Percentiles rank a stretch among this genome's conserved stretches.
Evolutionary conservation across 2,888 invertebrate genomes (phyloP).

Genomic region (Acronicta aceris): DNA sequence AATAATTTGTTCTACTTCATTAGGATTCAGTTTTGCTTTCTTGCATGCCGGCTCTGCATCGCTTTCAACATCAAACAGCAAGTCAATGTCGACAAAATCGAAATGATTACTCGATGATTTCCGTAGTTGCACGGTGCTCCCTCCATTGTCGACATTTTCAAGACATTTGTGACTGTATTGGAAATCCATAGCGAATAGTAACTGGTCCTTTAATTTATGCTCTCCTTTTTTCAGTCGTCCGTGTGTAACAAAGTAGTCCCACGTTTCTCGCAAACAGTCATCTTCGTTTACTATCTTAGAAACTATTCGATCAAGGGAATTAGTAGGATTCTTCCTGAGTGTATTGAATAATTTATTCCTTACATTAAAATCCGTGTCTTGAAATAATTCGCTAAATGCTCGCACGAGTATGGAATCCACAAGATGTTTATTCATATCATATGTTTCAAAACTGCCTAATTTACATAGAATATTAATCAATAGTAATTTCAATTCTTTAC

Average conservation of each 20-base stretch:
- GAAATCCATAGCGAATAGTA: conserved; percentile 42
- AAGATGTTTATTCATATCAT: conserved; percentile 57
- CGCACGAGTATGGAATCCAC: conserved; percentile 55
- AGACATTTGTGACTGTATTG: conserved; percentile 70
- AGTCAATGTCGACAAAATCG: conserved; percentile 75
- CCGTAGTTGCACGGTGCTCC: conserved; percentile 20
- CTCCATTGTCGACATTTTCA: conserved; percentile 29
- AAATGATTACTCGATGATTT: conserved; percentile 68
- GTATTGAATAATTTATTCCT: conserved; percentile 59
- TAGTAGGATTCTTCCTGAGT: conserved; percentile 46
- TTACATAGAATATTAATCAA: conserved; percentile 69
- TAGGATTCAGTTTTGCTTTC: conserved; percentile 69
- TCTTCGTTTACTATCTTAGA: conserved; percentile 56
- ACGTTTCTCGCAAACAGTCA: conserved; percentile 55
- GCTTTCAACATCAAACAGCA: conserved; percentile 67
- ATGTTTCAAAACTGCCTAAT: conserved; percentile 57
- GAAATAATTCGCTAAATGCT: conserved; percentile 61
- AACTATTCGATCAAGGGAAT: conserved; percentile 59
- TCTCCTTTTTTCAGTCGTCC: conserved; percentile 30
- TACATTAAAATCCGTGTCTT: conserved; percentile 57
- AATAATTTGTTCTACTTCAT: conserved; percentile 67
- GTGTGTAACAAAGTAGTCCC: conserved; percentile 47
- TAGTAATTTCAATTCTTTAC: conserved; percentile 68
- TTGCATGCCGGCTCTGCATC: conserved; percentile 75
- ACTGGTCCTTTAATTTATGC: conserved; percentile 50